Base-by-base conservation (phyloP, 2,113 vertebrate species). In the Tyto alba region DNA sequence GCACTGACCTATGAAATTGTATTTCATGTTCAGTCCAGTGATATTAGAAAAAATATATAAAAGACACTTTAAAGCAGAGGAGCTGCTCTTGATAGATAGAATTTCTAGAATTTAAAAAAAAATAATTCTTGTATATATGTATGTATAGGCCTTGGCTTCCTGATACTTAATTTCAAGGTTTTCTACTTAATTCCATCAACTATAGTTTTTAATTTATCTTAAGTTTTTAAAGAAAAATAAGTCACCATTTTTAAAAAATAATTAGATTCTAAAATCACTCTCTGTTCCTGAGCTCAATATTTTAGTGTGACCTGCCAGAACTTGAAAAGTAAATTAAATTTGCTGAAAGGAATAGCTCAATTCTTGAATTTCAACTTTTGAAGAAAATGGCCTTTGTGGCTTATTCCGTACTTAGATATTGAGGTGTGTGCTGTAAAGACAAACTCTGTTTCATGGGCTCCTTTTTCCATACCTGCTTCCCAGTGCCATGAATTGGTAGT, bases 401-500 rank as follows among this genome's bases (percentile, higher is more conserved):
- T 94, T 81, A 57, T 86, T 95, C 77, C 85, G 45, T 92, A 63
- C 66, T 79, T 89, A 85, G 63, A 50, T 95, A 96, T 77, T 94
- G 92, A 97, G 84, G 66, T 91, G 55, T 78, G 52, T 87, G 85
- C 82, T 96, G 60, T 90, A 94, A 95, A 96, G 95, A 57, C 69
- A 81, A 91, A 90, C 96, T 96, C 84, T 92, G 26, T 87, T 6
- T n/a, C 18, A n/a, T 75, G 6, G 7, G 50, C 34, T 82, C 74
- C 32, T 53, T 95, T 88, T 85, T 60, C 45, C 60, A 72, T 93
- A 62, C 60, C 15, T 6, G 3, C 92, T 96, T 96, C 88, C 88
- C 88, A 88, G 73, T 66, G 20, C 90, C 68, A 82, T 91, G 88
- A 97, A 83, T 82, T 13, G 4, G 16, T 82, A 63, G 3, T 7